Conservation (phyloP, 2,888 invertebrate species). For the Zhengitettix transpicula region DNA sequence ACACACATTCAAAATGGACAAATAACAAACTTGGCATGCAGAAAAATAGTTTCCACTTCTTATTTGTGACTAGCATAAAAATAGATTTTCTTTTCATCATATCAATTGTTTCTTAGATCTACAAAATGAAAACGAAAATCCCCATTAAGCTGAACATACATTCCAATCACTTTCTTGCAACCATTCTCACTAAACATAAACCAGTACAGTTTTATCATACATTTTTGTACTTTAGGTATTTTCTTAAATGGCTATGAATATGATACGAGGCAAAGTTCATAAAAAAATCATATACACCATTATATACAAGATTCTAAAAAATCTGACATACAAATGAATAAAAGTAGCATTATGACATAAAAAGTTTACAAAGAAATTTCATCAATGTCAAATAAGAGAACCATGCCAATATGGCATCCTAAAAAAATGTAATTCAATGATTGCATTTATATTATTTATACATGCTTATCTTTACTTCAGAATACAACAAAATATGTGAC, state of each 20-base stretch:
- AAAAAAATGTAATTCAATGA: no score
- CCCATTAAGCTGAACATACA: background rate
- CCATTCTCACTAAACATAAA: slow-evolving; percentile 1
- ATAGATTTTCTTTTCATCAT: slow-evolving; percentile 11
- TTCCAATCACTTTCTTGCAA: background rate
- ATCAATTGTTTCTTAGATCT: slow-evolving; percentile 5
- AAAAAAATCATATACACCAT: background rate
- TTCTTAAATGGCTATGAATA: slow-evolving; percentile 6
- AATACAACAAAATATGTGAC: no score
- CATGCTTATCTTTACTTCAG: no score
- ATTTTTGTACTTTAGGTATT: slow-evolving; percentile 7
- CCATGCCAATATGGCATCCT: no score
- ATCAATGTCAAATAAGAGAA: no score
- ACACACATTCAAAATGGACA: slow-evolving; percentile 10
- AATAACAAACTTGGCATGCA: slow-evolving; percentile 12
- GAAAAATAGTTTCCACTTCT: slow-evolving; percentile 13
- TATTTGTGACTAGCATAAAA: slow-evolving; percentile 14
- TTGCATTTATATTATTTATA: no score
- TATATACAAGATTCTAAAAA: background rate
- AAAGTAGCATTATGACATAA: no score
- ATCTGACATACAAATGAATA: no score
- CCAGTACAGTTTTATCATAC: slow-evolving; percentile 8
- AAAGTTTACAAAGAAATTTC: no score
- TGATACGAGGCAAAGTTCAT: background rate
- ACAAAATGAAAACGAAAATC: background rate